Conservation (phyloP, 2,797 vertebrate species). For the Champsocephalus gunnari region DNA sequence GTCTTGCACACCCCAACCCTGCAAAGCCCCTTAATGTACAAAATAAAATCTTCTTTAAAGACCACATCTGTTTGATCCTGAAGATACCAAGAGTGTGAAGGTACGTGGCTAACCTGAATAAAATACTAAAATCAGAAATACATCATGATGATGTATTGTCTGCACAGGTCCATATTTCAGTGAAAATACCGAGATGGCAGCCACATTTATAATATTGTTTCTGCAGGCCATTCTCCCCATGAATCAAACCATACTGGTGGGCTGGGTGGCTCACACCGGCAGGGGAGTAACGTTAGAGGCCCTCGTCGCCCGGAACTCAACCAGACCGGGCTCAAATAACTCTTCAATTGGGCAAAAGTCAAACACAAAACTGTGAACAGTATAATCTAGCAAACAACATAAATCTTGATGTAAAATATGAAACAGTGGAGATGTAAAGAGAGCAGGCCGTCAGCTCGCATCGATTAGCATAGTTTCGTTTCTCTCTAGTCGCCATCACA, state of each 20-base stretch:
- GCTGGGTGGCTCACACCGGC: constrained; percentile 72
- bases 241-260: constrained; percentile 46
- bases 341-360: not conserved
- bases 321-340: constrained; percentile 25
- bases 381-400: rapidly evolving
- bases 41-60: constrained; percentile 9
- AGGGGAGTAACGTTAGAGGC: constrained; percentile 58
- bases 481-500: constrained; percentile 78
- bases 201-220: not conserved
- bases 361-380: not conserved
- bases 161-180: not conserved
- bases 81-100: not conserved
- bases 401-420: rapidly evolving
- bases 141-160: too few relatives aligned
- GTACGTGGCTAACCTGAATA: not conserved
- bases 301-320: constrained; percentile 53
- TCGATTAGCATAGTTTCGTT: constrained; percentile 67
- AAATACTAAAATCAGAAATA: too few relatives aligned
- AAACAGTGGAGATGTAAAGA: not conserved
- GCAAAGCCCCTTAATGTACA: constrained; percentile 13
- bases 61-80: constrained; percentile 18
- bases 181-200: not conserved
- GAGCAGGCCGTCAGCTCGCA: constrained; percentile 40
- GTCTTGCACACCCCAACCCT: not conserved
- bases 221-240: constrained; percentile 50